Evolutionary conservation across 2,797 vertebrate genomes (phyloP), one percentile per base, ranked within the genome.

Genomic region (Cichlasoma orientale): DNA sequence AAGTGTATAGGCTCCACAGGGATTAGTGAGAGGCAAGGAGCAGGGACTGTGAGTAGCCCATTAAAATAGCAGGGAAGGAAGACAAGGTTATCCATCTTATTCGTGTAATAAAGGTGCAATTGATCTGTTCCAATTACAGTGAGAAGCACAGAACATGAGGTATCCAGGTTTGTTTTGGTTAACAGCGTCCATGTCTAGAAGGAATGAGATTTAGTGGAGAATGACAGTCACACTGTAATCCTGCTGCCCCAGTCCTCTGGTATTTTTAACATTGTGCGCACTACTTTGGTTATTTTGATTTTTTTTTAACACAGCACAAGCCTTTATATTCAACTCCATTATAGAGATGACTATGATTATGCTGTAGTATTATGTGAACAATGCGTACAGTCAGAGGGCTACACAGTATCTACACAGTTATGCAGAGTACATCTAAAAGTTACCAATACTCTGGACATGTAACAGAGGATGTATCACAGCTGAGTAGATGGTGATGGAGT

Each of bases 111-210:
- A 93, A 91, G 90, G 85, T 44, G 31, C 86, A 88, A 93, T 92
- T 93, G 92, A 94, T 94, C 92, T 78, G 78, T 87, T 92, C 89
- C 92, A 90, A 89, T 91, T 92, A 92, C 86, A 90, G 86, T 59
- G 82, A 75, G 82, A 83, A 76, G 72, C 72, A 41, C 12, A 72
- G 87, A 91, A 89, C 83, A 88, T 77, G 79, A 91, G 87, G 85
- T 80, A 63, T 84, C 81, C 80, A 66, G 86, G 87, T 89, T 91
- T 92, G 87, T 88, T 89, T 89, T 87, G 83, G 92, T 86, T 91
- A 90, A 70, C 75, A 55, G 73, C 63, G 6, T 53, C 63, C 29
- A 56, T 14, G 29, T 86, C 81, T 72, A 4, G n/a, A 47, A 77
- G 76, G 77, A 79, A 82, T 50, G 61, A 56, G 82, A 88, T 89